Evolutionary conservation across 2,888 invertebrate genomes (phyloP).

Genomic region (Drosophila eohydei): DNA sequence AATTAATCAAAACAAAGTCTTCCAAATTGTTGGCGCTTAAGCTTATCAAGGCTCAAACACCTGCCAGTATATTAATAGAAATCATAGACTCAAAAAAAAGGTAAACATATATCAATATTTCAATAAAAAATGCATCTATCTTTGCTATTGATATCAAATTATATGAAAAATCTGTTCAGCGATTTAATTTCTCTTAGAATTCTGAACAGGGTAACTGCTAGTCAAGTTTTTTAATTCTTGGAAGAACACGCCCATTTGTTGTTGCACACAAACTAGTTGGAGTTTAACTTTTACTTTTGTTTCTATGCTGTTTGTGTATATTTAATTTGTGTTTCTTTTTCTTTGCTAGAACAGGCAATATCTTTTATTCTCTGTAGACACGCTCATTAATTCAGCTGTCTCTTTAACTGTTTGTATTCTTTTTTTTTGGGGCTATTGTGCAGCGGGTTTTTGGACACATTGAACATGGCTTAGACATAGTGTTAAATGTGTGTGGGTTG

Average conservation of each 20-base stretch:
- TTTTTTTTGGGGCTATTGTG: constrained; percentile 34
- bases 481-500: constrained; percentile 31
- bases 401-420: constrained; percentile 20
- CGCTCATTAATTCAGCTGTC: constrained; percentile 56
- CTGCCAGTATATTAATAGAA: not conserved
- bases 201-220: not conserved
- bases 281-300: constrained; percentile 48
- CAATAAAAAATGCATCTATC: not conserved
- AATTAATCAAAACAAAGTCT: constrained; percentile 4
- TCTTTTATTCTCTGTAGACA: constrained; percentile 46
- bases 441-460: constrained; percentile 50
- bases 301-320: constrained; percentile 3
- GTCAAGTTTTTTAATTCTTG: not conserved
- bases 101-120: not conserved
- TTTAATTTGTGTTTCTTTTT: constrained; percentile 17
- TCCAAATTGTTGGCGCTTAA: not conserved
- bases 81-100: not conserved
- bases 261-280: constrained; percentile 24
- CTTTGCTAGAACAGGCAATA: constrained; percentile 36
- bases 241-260: not conserved
- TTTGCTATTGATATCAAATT: not conserved
- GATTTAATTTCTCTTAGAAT: not conserved
- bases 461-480: constrained; percentile 26
- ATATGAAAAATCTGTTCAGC: not conserved
- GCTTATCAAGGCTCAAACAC: constrained; percentile 2